Evolutionary conservation across 2,113 vertebrate genomes (phyloP).

Genomic region (Coregonus clupeaformis): DNA sequence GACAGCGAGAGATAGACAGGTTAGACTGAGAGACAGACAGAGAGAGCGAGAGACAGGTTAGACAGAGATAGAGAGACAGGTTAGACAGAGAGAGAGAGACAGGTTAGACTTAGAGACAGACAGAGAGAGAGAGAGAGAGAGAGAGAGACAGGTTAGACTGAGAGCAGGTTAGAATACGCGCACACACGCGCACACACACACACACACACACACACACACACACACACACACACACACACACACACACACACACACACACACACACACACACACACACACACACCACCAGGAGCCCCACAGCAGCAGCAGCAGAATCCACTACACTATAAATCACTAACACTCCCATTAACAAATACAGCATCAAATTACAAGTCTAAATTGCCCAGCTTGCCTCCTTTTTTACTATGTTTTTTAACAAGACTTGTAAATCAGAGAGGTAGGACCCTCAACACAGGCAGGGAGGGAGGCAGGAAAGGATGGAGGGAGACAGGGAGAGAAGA

Average conservation of each 20-base stretch:
- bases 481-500: too few species aligned
- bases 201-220: neutral
- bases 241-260: too few species aligned
- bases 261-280: constrained; percentile 6
- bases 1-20: neutral
- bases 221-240: constrained; percentile 18
- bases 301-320: constrained; percentile 61
- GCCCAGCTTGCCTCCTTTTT: constrained; percentile 83
- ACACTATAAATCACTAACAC: constrained; percentile 81
- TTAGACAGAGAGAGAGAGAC: too few species aligned
- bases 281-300: constrained; percentile 49
- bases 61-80: too few species aligned
- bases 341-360: constrained; percentile 89
- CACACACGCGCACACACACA: too few species aligned
- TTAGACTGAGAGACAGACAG: too few species aligned
- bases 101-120: constrained; percentile 65
- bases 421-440: constrained; percentile 93
- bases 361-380: constrained; percentile 95
- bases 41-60: too few species aligned
- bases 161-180: too few species aligned
- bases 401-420: constrained; percentile 93
- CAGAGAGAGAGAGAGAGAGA: neutral
- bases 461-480: too few species aligned
- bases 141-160: constrained; percentile 38
- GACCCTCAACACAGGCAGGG: constrained; percentile 82